Base-by-base conservation (phyloP, 2,888 invertebrate species). In the Craniophora ligustri region DNA sequence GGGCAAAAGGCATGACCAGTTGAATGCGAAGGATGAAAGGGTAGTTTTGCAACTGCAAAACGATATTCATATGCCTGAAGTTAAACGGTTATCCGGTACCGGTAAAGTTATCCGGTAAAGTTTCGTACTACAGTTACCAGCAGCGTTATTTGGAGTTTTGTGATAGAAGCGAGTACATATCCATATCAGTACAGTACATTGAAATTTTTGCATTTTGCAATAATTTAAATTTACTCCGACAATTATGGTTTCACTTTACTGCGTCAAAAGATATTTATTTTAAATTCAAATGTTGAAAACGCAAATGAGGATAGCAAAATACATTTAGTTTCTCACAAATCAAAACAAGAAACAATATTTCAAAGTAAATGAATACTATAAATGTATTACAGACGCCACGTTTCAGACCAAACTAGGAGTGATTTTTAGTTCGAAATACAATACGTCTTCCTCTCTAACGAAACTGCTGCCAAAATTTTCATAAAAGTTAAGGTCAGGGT, bases 401-500 rank as follows among this genome's bases (percentile, higher is more conserved):
- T 44, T 47, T 51, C 15, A 30, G 14, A 32, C 35, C 32, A 38
- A 23, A 40, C 14, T 39, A 31, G 15, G n/a, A 35, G 21, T 41
- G 36, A 48, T 19, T 21, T 39, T 42, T 4, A 10, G 6, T 51
- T 26, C 21, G 10, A 23, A 40, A 28, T 16, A 8, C 11, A 13
- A 36, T 35, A 38, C 31, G 34, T 61, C n/a, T 40, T 19, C 1
- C 31, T 39, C 14, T 36, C 30, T 8, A 13, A 15, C 19, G 16
- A 23, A 47, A 44, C 41, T 31, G 26, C 18, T 64, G 60, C 49
- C 60, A 72, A 47, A 1, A 47, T 48, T 45, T 34, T 5, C 23
- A 48, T 36, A 47, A 54, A 63, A 41, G 7, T 3, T 36, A 50
- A 63, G 66, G 67, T 68, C 75, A 76, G 35, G 67, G 72, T 60